Percentiles rank a stretch among this genome's conserved stretches.
These are phyloP conservation scores for Notodonta dromedarius DNA, from an alignment of 2,888 invertebrate species.

Conservation along the genomic window DNA sequence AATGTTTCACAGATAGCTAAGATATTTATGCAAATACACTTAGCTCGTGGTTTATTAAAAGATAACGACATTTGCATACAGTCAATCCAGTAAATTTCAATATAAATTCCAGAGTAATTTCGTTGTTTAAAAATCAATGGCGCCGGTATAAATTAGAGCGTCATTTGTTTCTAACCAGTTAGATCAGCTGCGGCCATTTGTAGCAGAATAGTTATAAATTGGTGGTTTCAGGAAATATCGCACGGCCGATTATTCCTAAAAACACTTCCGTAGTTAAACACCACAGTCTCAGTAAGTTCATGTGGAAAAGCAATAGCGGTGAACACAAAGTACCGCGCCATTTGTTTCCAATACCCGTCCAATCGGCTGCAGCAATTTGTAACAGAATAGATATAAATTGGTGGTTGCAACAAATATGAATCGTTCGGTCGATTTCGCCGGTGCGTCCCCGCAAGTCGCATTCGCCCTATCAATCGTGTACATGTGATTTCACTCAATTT, in stretches of 20 bases:
- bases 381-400: conserved; percentile 76
- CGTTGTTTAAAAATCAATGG: not conserved
- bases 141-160: not conserved
- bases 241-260: conserved; percentile 6
- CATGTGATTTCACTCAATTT: conserved; percentile 83
- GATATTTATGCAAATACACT: not conserved
- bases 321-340: conserved; percentile 58
- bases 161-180: not conserved
- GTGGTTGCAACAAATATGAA: conserved; percentile 72
- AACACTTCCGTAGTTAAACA: conserved; percentile 10
- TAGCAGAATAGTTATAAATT: conserved; percentile 3
- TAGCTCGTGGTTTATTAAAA: not conserved
- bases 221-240: not conserved
- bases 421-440: conserved; percentile 57
- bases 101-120: not conserved
- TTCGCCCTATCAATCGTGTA: conserved; percentile 75
- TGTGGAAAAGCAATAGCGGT: conserved; percentile 25
- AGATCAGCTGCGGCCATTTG: not conserved
- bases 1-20: not conserved
- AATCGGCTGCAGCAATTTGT: conserved; percentile 74
- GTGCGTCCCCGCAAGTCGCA: conserved; percentile 48
- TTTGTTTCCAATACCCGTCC: conserved; percentile 75
- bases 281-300: conserved; percentile 19
- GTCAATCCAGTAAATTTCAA: not conserved
- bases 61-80: not conserved